Evolutionary conservation across 2,113 vertebrate genomes (phyloP), one percentile per base, ranked within the genome.

Genomic region (Hyperopisus bebe): DNA sequence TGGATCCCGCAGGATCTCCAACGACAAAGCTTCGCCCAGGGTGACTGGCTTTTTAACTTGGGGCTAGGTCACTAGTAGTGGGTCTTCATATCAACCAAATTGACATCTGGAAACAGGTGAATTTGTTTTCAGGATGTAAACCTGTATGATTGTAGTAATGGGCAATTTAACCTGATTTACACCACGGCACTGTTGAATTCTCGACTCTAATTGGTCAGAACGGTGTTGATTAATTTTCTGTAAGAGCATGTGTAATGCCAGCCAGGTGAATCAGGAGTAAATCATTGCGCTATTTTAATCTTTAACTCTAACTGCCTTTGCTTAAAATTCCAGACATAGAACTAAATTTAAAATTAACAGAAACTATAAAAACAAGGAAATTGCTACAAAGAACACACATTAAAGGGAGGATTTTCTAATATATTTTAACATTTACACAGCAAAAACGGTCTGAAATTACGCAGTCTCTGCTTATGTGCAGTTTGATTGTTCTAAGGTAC

Each of bases 1-100:
- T 31, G 10, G 50, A 13, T 10, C 88, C 88, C 1, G 42, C 35
- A 13, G 74, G 47, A 17, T 35, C 11, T 3, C 58, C 42, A 9
- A 24, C 39, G 44, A 88, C 86, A 35, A 44, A 88, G 42, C 70
- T 7, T 62, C 24, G 42, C 86, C 86, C 74, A 15, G 66, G 66
- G 74, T n/a, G 58, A 47, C 89, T 80, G 62, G 35, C 58, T 53
- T 87, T 44, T 9, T n/a, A 17, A 51, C 51, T 47, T 55, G 42
- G 5, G 2, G 31, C 39, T 39, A 31, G 70, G 90, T 91, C 91
- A 93, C 94, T 9, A 42, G 17, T 46, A 11, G 86, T 11, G 7
- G 39, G 21, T 48, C n/a, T n/a, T 58, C 39, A 3, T 31, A 44
- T 55, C 86, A 39, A 80, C 35, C 35, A 42, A 21, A 80, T 6